Evolutionary conservation across 2,797 vertebrate species (phyloP).

Genomic region (Alcedo quadribrachys): DNA sequence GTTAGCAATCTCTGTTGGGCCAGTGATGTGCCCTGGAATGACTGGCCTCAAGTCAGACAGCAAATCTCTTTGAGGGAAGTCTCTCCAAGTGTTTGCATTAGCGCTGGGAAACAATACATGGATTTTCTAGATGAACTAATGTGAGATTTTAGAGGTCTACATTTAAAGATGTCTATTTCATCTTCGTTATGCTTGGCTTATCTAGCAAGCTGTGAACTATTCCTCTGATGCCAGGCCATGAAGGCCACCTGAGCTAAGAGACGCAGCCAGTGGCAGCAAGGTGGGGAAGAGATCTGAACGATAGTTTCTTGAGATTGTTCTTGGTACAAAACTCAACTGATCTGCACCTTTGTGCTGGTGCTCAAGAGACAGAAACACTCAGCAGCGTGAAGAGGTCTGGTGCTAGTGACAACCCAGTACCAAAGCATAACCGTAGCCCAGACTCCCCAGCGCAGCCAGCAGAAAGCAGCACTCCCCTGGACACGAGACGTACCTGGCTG

Average conservation of each 20-base stretch:
- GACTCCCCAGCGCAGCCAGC: neutral
- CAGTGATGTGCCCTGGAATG: neutral
- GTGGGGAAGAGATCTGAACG: neutral
- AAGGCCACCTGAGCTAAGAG: slow-evolving; percentile 56
- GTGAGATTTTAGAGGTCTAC: neutral
- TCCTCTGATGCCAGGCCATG: slow-evolving; percentile 47
- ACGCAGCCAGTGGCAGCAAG: slow-evolving; percentile 4
- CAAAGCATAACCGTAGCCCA: fast-evolving
- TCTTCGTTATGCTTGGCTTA: slow-evolving; percentile 19
- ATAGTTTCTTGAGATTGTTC: neutral
- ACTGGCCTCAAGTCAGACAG: neutral
- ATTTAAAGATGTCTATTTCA: slow-evolving; percentile 29
- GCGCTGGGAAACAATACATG: neutral
- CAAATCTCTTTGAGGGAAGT: neutral
- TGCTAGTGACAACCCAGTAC: neutral
- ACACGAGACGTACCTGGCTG: slow-evolving; percentile 75
- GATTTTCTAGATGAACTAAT: slow-evolving; percentile 32
- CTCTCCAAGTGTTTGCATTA: neutral
- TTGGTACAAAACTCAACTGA: neutral
- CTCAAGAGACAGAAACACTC: neutral
- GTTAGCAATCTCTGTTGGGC: neutral
- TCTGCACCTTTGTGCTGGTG: neutral
- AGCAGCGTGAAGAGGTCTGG: neutral
- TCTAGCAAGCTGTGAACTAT: slow-evolving; percentile 20
- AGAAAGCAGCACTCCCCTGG: neutral